Evolutionary conservation across 2,113 vertebrate genomes (phyloP).

Genomic region (Butorides virescens): DNA sequence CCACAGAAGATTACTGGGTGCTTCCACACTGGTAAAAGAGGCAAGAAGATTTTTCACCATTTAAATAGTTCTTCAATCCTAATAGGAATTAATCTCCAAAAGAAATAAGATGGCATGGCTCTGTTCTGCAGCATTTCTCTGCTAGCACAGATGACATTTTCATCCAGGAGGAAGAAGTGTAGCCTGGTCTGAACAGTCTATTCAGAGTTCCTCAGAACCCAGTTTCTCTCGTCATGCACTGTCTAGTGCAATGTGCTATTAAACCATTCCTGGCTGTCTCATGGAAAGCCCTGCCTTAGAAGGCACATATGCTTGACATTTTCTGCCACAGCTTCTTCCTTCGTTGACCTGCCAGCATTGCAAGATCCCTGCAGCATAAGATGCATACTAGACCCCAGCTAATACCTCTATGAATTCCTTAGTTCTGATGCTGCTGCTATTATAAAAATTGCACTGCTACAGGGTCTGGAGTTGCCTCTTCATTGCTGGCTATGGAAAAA

Average conservation of each 20-base stretch:
- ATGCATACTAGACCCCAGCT: neutral
- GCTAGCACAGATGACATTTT: neutral
- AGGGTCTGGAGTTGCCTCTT: neutral
- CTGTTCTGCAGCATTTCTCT: neutral
- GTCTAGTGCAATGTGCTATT: neutral
- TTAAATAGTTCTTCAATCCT: neutral
- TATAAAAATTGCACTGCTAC: neutral
- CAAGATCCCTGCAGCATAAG: neutral
- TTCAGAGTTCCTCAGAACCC: neutral
- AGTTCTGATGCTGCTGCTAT: neutral
- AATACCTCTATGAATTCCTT: neutral
- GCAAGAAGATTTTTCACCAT: neutral
- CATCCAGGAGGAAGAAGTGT: neutral
- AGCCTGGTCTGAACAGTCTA: neutral
- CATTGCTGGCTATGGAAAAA: neutral
- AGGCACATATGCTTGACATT: neutral
- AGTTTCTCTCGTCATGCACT: neutral
- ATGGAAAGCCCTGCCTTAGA: neutral
- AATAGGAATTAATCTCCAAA: neutral
- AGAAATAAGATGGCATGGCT: neutral
- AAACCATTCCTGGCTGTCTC: neutral
- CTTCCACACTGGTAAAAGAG: neutral
- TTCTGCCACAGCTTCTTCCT: neutral
- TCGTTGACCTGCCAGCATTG: neutral
- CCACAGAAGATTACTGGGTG: neutral